phyloP scores from a whole-genome alignment of 2,888 invertebrate species.

The Pristionchus arcanus region DNA sequence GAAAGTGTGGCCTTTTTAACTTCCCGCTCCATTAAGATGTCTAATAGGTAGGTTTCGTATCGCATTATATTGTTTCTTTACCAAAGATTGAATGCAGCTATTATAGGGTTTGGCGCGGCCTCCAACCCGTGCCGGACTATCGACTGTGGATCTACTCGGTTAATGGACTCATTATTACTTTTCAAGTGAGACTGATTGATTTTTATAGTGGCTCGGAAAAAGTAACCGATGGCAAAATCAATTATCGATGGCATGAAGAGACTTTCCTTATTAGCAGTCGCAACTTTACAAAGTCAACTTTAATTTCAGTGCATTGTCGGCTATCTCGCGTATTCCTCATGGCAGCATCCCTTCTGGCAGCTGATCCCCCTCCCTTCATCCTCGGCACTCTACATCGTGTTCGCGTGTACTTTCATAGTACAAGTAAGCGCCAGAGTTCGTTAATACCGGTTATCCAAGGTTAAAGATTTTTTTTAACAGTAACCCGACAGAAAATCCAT shows the following conservation, averaged over 20 bases:
- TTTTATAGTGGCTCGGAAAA: no score
- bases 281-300: no score
- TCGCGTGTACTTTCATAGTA: constrained; percentile 8
- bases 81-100: neutral
- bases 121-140: constrained; percentile 59
- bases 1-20: neutral
- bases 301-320: constrained; percentile 50
- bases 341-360: constrained; percentile 43
- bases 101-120: constrained; percentile 30
- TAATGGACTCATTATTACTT: constrained; percentile 58
- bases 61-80: neutral
- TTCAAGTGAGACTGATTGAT: constrained; percentile 54
- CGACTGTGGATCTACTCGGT: constrained; percentile 62
- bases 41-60: neutral
- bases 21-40: neutral
- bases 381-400: constrained; percentile 20
- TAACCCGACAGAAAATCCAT: no score
- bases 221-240: no score
- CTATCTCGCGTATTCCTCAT: neutral
- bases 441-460: no score
- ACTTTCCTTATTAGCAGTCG: no score
- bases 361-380: constrained; percentile 46
- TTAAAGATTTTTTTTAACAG: neutral
- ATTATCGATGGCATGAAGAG: no score
- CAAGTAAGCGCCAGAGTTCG: neutral